Conservation (phyloP, 1,140 invertebrate genomes). For the Cotesia typhae region DNA sequence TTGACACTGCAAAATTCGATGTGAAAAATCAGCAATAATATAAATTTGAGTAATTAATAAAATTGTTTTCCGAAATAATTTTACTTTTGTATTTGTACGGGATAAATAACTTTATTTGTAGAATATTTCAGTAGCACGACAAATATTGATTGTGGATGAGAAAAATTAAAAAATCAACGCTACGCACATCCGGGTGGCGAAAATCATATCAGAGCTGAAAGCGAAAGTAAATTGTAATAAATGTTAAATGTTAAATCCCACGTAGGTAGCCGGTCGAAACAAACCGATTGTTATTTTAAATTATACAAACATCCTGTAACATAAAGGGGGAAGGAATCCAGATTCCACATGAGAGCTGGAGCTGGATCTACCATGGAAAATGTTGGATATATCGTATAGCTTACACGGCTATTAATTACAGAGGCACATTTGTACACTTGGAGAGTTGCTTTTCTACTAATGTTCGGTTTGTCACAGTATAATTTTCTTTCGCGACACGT, state of each 20-base stretch:
- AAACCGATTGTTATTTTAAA: slow-evolving; percentile 7
- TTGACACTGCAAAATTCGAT: no score
- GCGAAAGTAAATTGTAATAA: neutral
- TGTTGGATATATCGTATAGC: no score
- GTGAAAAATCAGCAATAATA: no score
- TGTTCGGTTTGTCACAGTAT: neutral
- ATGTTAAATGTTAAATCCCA: neutral
- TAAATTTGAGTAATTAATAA: no score
- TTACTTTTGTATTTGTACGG: neutral
- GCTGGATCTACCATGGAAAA: neutral
- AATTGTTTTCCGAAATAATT: neutral
- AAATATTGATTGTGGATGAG: slow-evolving; percentile 17
- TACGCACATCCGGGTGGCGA: no score
- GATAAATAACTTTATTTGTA: neutral
- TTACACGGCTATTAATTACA: slow-evolving; percentile 10
- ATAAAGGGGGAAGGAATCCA: neutral
- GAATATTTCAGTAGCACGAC: slow-evolving; percentile 4
- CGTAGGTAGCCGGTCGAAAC: neutral
- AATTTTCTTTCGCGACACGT: slow-evolving; percentile 8
- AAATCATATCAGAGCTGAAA: neutral
- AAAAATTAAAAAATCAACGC: slow-evolving; percentile 8
- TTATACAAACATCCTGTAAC: neutral
- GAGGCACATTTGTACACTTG: neutral
- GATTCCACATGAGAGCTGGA: no score
- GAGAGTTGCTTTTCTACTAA: neutral